Evolutionary conservation across 2,888 invertebrate genomes (phyloP), one percentile per base, ranked within the genome.

Genomic region (Ennomos fuscantarius): DNA sequence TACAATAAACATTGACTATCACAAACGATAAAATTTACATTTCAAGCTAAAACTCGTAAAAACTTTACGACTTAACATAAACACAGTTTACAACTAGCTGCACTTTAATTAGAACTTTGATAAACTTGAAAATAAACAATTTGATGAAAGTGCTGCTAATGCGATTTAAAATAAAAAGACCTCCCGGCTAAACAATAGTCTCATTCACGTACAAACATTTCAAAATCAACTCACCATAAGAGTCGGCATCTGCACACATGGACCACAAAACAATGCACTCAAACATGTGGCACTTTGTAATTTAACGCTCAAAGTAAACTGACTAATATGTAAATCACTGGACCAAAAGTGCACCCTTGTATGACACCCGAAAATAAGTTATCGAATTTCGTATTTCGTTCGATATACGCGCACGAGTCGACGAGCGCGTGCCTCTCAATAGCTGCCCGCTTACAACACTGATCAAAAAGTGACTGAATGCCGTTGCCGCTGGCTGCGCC

Each of bases 151-250:
- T 84, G 73, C 72, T 68, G 72, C 69, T 77, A 78, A 82, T 78
- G 76, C 73, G 68, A 73, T 74, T 65, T 69, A 77, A 73, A 78
- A 71, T 74, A 84, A 82, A 81, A 84, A 82, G 81, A 82, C 67
- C 74, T 74, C 74, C 72, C 67, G 59, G 59, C 76, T 73, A 79
- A 88, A 89, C 88, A 90, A 90, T 88, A 81, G 77, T 78, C 73
- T 78, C 84, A 86, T 89, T 89, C 78, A 88, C 78, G n/a, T 31
- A 44, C 31, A 32, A 43, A 49, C 35, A 15, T 50, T 57, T 31
- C 79, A 81, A 87, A 86, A 82, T 80, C 79, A 70, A 88, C 91
- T 90, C 80, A 91, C 91, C 89, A 81, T 86, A 77, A 80, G 80
- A 81, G 66, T 74, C 89, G 81, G 88, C 87, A 88, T 87, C 84